Evolutionary conservation across 2,888 invertebrate genomes (phyloP).

Genomic region (Sminthurides aquaticus): DNA sequence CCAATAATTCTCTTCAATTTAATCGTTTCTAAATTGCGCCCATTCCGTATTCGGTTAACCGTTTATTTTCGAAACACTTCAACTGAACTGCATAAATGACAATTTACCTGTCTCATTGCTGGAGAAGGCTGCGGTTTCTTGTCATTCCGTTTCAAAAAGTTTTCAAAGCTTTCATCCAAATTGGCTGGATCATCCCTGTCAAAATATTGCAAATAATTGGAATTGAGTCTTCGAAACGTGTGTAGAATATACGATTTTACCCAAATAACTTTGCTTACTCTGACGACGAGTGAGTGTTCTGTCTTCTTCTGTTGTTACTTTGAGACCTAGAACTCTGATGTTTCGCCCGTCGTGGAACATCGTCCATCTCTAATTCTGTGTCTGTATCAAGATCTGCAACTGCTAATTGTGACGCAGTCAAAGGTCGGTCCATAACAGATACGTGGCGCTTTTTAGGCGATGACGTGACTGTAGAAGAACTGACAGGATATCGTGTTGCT

Average conservation of each 20-base stretch:
- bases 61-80: too few relatives aligned
- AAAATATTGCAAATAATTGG: not conserved
- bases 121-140: too few relatives aligned
- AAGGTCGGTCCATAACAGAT: conserved; percentile 2
- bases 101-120: too few relatives aligned
- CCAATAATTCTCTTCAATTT: too few relatives aligned
- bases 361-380: conserved; percentile 3
- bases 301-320: not conserved
- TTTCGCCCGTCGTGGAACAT: not conserved
- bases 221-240: not conserved
- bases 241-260: not conserved
- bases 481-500: too few relatives aligned
- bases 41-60: too few relatives aligned
- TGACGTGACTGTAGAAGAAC: too few relatives aligned
- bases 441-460: too few relatives aligned
- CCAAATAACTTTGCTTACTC: not conserved
- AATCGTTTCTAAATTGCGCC: too few relatives aligned
- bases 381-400: conserved; percentile 13
- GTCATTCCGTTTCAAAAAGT: too few relatives aligned
- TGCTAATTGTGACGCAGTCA: not conserved
- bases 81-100: too few relatives aligned
- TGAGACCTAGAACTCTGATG: not conserved
- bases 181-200: not conserved
- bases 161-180: too few relatives aligned
- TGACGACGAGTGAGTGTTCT: not conserved